Percentiles rank a stretch among this genome's conserved stretches.
These are phyloP conservation scores for Cephus rjabovi DNA, from an alignment of 2,888 invertebrate species.

Conservation along the genomic window DNA sequence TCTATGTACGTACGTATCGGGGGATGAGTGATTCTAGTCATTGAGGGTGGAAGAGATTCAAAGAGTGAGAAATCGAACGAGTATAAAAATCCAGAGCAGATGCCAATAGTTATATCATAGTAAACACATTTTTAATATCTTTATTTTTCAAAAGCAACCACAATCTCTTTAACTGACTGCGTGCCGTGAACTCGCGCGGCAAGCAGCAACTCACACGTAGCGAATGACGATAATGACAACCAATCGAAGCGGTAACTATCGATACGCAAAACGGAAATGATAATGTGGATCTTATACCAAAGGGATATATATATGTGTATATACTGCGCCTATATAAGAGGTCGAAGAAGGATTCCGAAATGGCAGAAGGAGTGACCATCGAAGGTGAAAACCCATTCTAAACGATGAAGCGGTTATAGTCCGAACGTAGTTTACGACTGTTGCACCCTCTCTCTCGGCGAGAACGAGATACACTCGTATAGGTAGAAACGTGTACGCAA, in stretches of 20 bases:
- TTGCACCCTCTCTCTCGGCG: not conserved
- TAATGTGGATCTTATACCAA: not conserved
- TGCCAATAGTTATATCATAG: not conserved
- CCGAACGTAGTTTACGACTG: not conserved
- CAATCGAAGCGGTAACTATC: not conserved
- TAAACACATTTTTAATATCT: not conserved
- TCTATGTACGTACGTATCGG: not conserved
- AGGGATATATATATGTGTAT: not conserved
- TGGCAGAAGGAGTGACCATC: not conserved
- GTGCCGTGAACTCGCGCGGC: no score
- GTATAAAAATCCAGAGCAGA: not conserved
- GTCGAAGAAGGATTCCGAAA: not conserved
- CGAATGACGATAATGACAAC: not conserved
- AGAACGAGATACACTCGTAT: not conserved
- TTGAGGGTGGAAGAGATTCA: not conserved
- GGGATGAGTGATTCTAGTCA: not conserved
- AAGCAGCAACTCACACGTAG: not conserved
- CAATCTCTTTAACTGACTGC: not conserved
- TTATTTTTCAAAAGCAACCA: not conserved
- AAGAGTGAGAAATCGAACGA: not conserved
- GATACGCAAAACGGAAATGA: not conserved
- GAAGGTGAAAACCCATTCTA: not conserved
- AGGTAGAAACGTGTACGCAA: slow-evolving; percentile 1
- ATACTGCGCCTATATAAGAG: not conserved
- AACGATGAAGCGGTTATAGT: not conserved